phyloP scores from a whole-genome alignment of 2,113 vertebrate species.

The Varanus komodoensis region DNA sequence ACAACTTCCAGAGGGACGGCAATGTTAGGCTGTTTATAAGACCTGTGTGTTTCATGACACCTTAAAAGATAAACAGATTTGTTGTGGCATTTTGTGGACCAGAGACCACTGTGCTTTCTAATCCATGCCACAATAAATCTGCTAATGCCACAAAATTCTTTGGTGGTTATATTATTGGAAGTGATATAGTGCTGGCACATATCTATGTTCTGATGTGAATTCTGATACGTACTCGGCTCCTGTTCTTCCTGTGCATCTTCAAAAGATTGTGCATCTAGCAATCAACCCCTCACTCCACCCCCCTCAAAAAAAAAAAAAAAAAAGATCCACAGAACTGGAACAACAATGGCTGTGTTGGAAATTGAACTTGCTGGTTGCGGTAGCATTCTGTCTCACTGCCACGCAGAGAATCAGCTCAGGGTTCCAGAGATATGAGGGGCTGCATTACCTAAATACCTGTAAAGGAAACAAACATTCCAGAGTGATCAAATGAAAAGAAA shows the following conservation, averaged over 20 bases:
- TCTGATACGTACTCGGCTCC: not conserved
- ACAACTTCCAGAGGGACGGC: not conserved
- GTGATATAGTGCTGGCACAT: not conserved
- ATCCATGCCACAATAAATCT: not conserved
- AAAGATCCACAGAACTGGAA: not conserved
- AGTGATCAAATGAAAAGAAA: constrained; percentile 30
- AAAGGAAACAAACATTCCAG: not conserved
- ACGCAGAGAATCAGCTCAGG: not conserved
- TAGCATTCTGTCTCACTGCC: not conserved
- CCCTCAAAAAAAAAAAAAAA: not conserved
- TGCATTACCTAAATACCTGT: not conserved
- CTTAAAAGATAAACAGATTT: not conserved
- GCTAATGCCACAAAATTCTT: not conserved
- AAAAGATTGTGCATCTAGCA: not conserved
- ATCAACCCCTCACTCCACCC: not conserved
- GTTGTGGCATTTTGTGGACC: not conserved
- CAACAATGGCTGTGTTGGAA: not conserved
- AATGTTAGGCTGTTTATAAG: not conserved
- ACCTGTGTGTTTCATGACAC: not conserved
- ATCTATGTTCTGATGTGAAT: not conserved
- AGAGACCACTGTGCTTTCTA: not conserved
- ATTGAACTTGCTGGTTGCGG: not conserved
- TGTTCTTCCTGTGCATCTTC: no score
- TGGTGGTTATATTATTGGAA: not conserved
- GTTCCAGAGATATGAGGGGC: not conserved